Conservation (phyloP, 2,888 invertebrate genomes). For the Synanthedon andrenaeformis region DNA sequence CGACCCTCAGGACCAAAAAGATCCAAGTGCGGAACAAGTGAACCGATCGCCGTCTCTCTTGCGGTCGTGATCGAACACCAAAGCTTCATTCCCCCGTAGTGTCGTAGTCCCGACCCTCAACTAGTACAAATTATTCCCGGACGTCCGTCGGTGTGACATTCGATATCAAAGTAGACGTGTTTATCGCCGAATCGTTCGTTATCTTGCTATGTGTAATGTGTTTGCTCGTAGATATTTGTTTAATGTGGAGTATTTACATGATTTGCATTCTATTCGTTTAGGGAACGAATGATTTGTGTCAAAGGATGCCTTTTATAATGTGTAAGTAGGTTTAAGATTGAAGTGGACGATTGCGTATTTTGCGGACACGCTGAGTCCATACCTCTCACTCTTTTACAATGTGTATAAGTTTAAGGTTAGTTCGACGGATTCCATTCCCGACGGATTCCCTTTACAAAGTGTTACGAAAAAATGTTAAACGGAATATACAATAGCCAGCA, state of each 20-base stretch:
- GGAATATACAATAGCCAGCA: no score
- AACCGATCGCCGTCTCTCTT: no score
- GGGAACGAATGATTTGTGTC: conserved; percentile 45
- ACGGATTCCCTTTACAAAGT: no score
- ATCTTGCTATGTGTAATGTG: conserved; percentile 54
- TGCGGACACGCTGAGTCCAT: conserved; percentile 30
- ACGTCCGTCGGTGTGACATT: conserved; percentile 26
- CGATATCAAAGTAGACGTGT: conserved; percentile 23
- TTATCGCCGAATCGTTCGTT: conserved; percentile 21
- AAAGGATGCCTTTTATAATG: conserved; percentile 64
- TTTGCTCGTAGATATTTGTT: conserved; percentile 44
- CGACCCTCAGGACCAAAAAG: no score
- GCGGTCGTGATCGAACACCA: no score
- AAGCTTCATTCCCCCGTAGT: conserved; percentile 18
- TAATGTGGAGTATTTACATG: conserved; percentile 33
- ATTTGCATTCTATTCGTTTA: conserved; percentile 48
- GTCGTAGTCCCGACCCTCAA: conserved; percentile 27
- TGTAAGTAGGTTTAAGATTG: conserved; percentile 44
- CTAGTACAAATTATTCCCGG: conserved; percentile 61
- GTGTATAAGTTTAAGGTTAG: conserved; percentile 6
- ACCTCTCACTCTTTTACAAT: conserved; percentile 4
- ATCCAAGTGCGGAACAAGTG: no score
- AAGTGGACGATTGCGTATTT: conserved; percentile 50
- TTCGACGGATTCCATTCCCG: background rate
- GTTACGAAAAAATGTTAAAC: no score